These are phyloP conservation scores for Cyclargus thomasi DNA, from an alignment of 1,140 invertebrate species.

Conservation along the genomic window DNA sequence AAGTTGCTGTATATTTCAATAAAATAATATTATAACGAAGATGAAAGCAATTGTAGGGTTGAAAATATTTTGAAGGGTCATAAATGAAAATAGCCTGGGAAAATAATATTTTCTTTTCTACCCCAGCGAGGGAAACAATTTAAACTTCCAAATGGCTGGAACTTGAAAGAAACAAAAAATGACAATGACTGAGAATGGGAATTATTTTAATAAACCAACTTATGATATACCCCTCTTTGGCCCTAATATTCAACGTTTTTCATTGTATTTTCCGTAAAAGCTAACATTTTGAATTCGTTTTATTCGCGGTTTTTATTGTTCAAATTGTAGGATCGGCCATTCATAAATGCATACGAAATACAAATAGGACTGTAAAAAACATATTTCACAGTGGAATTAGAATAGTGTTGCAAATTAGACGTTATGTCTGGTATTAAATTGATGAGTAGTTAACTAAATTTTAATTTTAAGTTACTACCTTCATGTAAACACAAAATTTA, in stretches of 20 bases:
- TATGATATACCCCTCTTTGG: neutral
- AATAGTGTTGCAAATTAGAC: no score
- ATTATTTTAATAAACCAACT: neutral
- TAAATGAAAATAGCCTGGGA: neutral
- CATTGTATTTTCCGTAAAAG: neutral
- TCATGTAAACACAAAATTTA: no score
- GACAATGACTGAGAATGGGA: neutral
- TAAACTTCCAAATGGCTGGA: neutral
- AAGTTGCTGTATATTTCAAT: no score
- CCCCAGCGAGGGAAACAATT: neutral
- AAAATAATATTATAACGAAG: neutral
- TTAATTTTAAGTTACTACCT: no score
- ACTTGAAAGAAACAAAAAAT: neutral
- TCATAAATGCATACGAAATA: no score
- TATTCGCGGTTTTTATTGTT: neutral
- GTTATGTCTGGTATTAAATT: no score
- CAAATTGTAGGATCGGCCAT: no score
- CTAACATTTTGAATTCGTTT: neutral
- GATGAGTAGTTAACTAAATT: no score
- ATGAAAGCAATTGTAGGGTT: neutral
- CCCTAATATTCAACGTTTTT: neutral
- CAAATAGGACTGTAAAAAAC: no score
- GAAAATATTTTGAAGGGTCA: neutral
- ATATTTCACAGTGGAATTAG: no score
- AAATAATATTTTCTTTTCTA: neutral